phyloP scores from a whole-genome alignment of 2,888 invertebrate species.

The Sepiola atlantica region DNA sequence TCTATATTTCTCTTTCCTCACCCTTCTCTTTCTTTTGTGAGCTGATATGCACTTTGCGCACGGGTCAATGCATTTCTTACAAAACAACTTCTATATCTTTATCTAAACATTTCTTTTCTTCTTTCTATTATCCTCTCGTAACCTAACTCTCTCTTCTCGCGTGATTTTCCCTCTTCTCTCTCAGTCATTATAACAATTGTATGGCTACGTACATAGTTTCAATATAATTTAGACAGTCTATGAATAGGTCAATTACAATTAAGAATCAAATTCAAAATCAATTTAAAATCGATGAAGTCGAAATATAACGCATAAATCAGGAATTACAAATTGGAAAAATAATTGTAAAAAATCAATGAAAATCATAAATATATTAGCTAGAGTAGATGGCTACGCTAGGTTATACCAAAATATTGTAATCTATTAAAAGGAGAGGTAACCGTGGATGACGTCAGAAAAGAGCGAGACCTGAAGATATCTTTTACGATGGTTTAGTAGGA shows the following conservation, averaged over 20 bases:
- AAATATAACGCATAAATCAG: neutral
- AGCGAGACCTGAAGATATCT: too few relatives aligned
- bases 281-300: neutral
- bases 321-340: neutral
- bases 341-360: neutral
- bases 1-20: neutral
- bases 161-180: neutral
- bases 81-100: neutral
- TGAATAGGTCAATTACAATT: conserved; percentile 7
- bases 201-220: neutral
- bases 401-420: too few relatives aligned
- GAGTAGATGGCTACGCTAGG: too few relatives aligned
- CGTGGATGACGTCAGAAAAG: too few relatives aligned
- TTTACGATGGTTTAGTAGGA: too few relatives aligned
- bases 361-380: neutral
- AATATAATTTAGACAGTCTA: neutral
- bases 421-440: too few relatives aligned
- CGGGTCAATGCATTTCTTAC: too few relatives aligned
- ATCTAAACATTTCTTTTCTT: neutral
- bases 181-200: neutral
- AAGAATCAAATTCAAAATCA: conserved; percentile 6
- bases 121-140: neutral
- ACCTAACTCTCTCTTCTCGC: neutral
- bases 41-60: too few relatives aligned
- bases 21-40: neutral